Base-by-base conservation (phyloP, 2,888 invertebrate species). In the Parthenolecanium corni region DNA sequence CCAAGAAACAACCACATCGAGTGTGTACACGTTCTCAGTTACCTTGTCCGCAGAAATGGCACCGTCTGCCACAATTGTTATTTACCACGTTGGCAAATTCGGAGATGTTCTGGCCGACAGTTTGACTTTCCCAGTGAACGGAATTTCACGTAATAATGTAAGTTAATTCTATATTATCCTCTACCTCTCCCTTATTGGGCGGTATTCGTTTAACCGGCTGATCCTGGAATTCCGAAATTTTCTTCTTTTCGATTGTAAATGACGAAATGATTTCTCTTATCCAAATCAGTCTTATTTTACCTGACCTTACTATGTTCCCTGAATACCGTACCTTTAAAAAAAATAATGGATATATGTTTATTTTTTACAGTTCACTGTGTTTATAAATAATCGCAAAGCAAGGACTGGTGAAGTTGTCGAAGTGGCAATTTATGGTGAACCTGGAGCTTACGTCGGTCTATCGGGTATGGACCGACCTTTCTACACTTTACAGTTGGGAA, bases 81-180 rank as follows among this genome's bases (percentile, higher is more conserved):
- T 90, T 53, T 96, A 93, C 82, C 83, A 87, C 72, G 82, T 92
- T 1, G 85, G 84, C 4, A 84, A 83, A 11, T 73, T 74, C 52
- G 92, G 89, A 0, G 86, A 87, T 70, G 85, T 95, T 53, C 82
- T 93, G 0, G 89, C 89, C 0, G 96, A 96, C 76, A 89, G 91
- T 64, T 77, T 96, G 64, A 94, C 94, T n/a, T 93, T 95, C 78
- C 92, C 93, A 0, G 94, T 96, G 24, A 92, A 95, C 75, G 94
- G 94, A 65, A 90, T 95, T 68, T 89, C 92, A 1, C 76, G 91
- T 65, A 94, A 96, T 73, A 91, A 93, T 72, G 86, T 86, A 71
- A 73, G 74, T 72, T 25, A 49, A 14, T 57, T 62, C 58, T 66
- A 9, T 31, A 31, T n/a, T n/a, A n/a, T n/a, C n/a, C n/a, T n/a